A percentile compares a stretch with the other conserved stretches of the same genome.
Evolutionary conservation across 2,797 vertebrate genomes (phyloP).

Genomic region (Acropternis orthonyx): DNA sequence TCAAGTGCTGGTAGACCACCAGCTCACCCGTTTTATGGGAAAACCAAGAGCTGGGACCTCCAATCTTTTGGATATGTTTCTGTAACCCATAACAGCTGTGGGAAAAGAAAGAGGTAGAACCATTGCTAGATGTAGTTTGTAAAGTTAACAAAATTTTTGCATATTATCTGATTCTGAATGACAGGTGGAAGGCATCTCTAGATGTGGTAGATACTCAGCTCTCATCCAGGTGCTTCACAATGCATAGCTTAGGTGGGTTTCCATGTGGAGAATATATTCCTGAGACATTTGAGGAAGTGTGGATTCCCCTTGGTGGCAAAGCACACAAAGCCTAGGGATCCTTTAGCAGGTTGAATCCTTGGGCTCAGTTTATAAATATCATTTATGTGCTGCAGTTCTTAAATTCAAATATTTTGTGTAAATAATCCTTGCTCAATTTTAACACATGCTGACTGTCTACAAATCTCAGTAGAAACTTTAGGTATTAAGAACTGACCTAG

Average conservation of each 20-base stretch:
- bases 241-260: background rate
- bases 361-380: background rate
- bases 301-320: background rate
- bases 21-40: background rate
- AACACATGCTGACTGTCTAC: background rate
- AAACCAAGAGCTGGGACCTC: background rate
- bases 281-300: rapidly evolving
- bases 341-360: background rate
- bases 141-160: background rate
- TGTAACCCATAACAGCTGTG: background rate
- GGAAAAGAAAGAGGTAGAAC: background rate
- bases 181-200: background rate
- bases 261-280: rapidly evolving
- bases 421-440: background rate
- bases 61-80: background rate
- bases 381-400: background rate
- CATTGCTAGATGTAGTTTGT: background rate
- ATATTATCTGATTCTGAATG: background rate
- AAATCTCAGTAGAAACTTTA: background rate
- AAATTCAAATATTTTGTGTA: background rate
- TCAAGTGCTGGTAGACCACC: background rate
- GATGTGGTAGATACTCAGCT: background rate
- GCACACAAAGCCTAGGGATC: background rate
- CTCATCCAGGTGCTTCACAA: background rate
- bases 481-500: background rate